Evolutionary conservation across 2,797 vertebrate genomes (phyloP).

Genomic region (Linurgus olivaceus): DNA sequence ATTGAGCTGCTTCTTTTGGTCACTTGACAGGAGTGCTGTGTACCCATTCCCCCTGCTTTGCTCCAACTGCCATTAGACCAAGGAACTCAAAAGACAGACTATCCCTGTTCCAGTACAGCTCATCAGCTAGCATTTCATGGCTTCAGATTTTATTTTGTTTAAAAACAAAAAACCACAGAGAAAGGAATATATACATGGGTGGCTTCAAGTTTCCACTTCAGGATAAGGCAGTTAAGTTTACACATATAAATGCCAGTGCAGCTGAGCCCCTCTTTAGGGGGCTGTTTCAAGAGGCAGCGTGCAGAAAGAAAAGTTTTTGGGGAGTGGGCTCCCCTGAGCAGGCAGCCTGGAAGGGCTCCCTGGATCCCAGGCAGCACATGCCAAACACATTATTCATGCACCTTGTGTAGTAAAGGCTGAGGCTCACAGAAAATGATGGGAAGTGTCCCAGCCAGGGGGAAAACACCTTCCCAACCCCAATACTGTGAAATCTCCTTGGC

Average conservation of each 20-base stretch:
- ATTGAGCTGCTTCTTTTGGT: not conserved
- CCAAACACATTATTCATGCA: not conserved
- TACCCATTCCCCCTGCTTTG: not conserved
- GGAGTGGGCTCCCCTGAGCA: not conserved
- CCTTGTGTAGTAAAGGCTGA: not conserved
- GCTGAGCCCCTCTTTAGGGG: not conserved
- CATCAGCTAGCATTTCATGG: not conserved
- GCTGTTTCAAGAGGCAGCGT: not conserved
- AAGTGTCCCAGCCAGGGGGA: not conserved
- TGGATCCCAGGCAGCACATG: not conserved
- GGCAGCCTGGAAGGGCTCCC: not conserved
- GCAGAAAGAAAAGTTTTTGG: not conserved
- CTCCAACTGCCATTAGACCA: not conserved
- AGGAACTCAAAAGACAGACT: not conserved
- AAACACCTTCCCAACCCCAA: not conserved
- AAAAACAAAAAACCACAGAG: not conserved
- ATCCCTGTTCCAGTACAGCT: not conserved
- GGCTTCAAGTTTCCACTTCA: conserved; percentile 46
- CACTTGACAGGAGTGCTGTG: not conserved
- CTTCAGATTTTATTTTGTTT: not conserved
- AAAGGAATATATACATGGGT: not conserved
- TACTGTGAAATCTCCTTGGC: not conserved
- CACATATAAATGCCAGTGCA: not conserved
- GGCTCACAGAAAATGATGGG: not conserved
- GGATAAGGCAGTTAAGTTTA: conserved; percentile 1